A percentile compares a stretch with the other conserved stretches of the same genome.
Evolutionary conservation across 2,113 vertebrate genomes (phyloP).

Genomic region (Seriola rivoliana): DNA sequence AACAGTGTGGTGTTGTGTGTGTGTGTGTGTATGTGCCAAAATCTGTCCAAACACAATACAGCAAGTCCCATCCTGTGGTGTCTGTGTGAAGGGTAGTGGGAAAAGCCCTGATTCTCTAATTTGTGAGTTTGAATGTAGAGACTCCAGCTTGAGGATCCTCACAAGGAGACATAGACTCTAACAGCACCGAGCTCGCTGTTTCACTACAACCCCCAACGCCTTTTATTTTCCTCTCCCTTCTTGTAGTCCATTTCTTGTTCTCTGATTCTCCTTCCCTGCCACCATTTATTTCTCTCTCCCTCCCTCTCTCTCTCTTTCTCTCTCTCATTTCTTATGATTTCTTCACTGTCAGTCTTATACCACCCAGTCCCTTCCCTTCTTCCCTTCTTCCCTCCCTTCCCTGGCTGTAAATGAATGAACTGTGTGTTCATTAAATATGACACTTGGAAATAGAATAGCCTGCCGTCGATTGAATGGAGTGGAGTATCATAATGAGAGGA

Average conservation of each 20-base stretch:
- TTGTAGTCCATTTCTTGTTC: background rate
- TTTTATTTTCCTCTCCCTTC: slow-evolving; percentile 2
- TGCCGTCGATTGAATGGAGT: slow-evolving; percentile 49
- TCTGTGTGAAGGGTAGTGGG: slow-evolving; percentile 30
- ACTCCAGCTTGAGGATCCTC: slow-evolving; percentile 42
- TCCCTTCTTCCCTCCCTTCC: slow-evolving; percentile 12
- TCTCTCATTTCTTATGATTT: slow-evolving; percentile 49
- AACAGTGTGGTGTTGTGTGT: background rate
- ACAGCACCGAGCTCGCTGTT: slow-evolving; percentile 11
- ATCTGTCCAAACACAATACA: slow-evolving; percentile 7
- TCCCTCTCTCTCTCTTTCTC: background rate
- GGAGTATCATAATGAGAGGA: slow-evolving; percentile 65
- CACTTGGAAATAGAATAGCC: slow-evolving; percentile 70
- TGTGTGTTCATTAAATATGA: slow-evolving; percentile 72
- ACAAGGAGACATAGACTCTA: slow-evolving; percentile 30
- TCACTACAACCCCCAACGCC: background rate
- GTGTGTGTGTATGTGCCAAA: background rate
- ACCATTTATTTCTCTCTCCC: slow-evolving; percentile 5
- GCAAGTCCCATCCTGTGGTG: slow-evolving; percentile 12
- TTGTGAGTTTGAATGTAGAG: slow-evolving; percentile 31
- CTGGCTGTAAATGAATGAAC: slow-evolving; percentile 65
- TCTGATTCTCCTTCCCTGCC: too few relatives aligned
- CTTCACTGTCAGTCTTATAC: slow-evolving; percentile 3
- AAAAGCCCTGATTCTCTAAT: slow-evolving; percentile 36
- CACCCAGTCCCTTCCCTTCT: background rate